Evolutionary conservation across 2,797 vertebrate genomes (phyloP), one percentile per base, ranked within the genome.

Genomic region (Tenualosa ilisha): DNA sequence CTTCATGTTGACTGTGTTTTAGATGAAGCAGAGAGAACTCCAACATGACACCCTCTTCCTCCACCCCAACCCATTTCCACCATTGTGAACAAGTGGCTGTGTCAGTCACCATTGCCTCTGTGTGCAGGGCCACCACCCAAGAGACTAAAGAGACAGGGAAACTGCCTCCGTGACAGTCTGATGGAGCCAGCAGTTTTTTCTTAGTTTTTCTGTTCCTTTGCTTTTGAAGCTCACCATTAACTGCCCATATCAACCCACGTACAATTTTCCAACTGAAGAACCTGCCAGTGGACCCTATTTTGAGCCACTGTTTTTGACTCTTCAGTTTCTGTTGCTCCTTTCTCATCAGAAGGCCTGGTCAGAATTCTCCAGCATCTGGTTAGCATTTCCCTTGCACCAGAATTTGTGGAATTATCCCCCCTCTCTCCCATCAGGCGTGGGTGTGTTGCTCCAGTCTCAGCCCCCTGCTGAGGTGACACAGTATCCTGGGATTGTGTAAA

Each of bases 21-120:
- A 97, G 96, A 96, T 0, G 95, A 96, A 88, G 91, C 91, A 26
- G 94, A 95, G 90, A 93, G 87, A 87, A 92, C 93, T 20, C 95
- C 94, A 83, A 96, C 96, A 91, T 96, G 94, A 96, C 90, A 82
- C 65, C 81, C 79, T 87, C 82, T 50, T 84, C 68, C 83, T 46
- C 17, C 40, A 79, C 40, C 68, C 40, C 72, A 79, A 8, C 37
- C 72, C 72, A 46, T 37, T 81, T 87, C 81, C 88, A 91, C 72
- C 87, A 86, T 53, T 75, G 87, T 86, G 82, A 81, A 83, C 91
- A 89, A 83, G 87, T 88, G 84, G 24, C 17, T 2, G 15, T 22
- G 72, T 51, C 81, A 75, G 51, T 87, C 87, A 85, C 50, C 84
- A 89, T 88, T 91, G 89, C 90, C 81, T 87, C 31, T 86, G 89